phyloP scores from a whole-genome alignment of 2,113 vertebrate genomes.

The Quiscalus mexicanus region DNA sequence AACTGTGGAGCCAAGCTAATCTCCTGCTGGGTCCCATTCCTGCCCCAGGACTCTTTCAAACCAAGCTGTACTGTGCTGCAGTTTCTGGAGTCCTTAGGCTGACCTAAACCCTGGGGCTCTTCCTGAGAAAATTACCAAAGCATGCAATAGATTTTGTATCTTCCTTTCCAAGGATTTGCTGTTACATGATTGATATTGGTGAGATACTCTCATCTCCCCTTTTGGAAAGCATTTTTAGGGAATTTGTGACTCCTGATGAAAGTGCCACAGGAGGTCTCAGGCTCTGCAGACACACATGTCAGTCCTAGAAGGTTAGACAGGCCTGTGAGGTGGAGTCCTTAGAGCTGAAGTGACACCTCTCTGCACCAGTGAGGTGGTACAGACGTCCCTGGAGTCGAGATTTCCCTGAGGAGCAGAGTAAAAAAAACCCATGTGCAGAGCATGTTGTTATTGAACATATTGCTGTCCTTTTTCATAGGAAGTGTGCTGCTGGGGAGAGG shows the following conservation, averaged over 20 bases:
- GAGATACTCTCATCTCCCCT: neutral
- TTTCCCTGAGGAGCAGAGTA: neutral
- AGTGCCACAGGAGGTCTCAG: neutral
- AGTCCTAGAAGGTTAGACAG: neutral
- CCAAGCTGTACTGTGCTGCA: neutral
- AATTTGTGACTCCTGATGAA: neutral
- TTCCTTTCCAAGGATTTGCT: neutral
- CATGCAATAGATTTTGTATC: neutral
- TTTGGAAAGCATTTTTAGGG: neutral
- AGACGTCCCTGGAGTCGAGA: accelerated
- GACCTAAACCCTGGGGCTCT: neutral
- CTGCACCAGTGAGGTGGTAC: neutral
- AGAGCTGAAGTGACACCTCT: neutral
- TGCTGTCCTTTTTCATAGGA: neutral
- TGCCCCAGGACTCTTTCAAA: neutral
- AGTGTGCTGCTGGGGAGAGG: neutral
- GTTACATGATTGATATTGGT: neutral
- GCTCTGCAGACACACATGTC: accelerated
- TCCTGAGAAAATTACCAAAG: neutral
- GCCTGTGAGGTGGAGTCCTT: neutral
- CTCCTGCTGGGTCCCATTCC: neutral
- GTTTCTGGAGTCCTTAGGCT: neutral
- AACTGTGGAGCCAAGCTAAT: neutral
- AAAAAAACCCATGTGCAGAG: neutral
- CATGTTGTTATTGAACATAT: neutral